Conservation (phyloP, 1,140 invertebrate genomes). For the Drosophila eugracilis region DNA sequence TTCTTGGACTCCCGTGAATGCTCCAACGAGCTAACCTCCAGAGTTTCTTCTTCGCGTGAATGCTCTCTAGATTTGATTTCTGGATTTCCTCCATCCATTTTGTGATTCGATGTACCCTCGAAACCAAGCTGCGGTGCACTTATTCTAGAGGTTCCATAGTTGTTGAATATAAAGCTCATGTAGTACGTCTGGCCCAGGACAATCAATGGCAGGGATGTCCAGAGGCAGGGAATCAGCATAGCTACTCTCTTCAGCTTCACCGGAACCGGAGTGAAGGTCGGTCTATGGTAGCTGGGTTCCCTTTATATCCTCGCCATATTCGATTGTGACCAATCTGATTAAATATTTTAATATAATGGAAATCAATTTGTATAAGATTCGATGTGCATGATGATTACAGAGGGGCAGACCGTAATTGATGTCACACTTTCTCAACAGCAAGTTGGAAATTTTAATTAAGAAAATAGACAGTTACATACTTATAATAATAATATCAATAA, state of each 20-base stretch:
- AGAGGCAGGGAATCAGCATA: slow-evolving; percentile 48
- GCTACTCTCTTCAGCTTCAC: background rate
- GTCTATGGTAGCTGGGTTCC: slow-evolving; percentile 18
- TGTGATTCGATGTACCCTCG: background rate
- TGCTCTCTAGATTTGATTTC: slow-evolving; percentile 16
- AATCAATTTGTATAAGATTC: slow-evolving; percentile 7
- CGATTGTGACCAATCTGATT: slow-evolving; percentile 30
- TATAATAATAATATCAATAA: too few relatives aligned
- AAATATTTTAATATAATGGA: background rate
- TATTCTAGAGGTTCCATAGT: slow-evolving; percentile 20
- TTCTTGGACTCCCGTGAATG: background rate
- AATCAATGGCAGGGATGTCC: slow-evolving; percentile 38
- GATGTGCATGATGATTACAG: background rate
- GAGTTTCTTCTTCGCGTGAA: slow-evolving; percentile 2
- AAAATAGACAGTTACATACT: too few relatives aligned
- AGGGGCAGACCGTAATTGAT: background rate
- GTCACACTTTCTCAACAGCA: background rate
- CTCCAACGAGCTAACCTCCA: slow-evolving; percentile 30
- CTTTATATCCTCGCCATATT: slow-evolving; percentile 50
- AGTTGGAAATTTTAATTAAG: too few relatives aligned
- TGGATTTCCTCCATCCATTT: background rate
- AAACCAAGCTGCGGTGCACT: slow-evolving; percentile 3
- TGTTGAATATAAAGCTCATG: slow-evolving; percentile 69
- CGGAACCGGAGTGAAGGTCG: background rate
- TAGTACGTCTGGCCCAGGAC: slow-evolving; percentile 61